These are phyloP conservation scores for Nannoperca australis DNA, from an alignment of 2,797 vertebrate species.

Conservation along the genomic window DNA sequence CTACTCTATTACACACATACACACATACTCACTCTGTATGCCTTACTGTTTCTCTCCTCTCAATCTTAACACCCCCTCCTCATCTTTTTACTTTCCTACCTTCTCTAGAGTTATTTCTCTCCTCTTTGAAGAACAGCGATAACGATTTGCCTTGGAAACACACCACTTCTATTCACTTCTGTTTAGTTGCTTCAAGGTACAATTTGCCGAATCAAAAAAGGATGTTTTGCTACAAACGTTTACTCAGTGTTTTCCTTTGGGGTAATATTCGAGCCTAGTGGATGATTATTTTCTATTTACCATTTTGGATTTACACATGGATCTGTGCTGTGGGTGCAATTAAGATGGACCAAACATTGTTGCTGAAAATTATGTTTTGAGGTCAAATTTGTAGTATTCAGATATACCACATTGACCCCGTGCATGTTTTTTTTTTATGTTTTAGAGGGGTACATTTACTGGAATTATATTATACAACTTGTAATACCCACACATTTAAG, in stretches of 20 bases:
- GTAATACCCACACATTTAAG: conserved; percentile 54
- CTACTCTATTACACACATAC: conserved; percentile 43
- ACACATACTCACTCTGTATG: conserved; percentile 8
- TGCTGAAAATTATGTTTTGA: conserved; percentile 63
- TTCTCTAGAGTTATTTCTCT: conserved; percentile 60
- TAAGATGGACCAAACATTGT: conserved; percentile 52
- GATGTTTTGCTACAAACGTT: conserved; percentile 66
- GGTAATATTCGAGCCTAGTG: conserved; percentile 59
- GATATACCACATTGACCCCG: conserved; percentile 49
- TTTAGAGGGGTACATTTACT: conserved; percentile 51
- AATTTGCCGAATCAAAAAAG: conserved; percentile 67
- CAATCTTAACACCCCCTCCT: conserved; percentile 26
- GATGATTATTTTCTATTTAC: conserved; percentile 68
- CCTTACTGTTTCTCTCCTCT: conserved; percentile 43
- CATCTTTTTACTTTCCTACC: conserved; percentile 8
- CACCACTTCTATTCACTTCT: conserved; percentile 53
- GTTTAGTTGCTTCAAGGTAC: conserved; percentile 68
- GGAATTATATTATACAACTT: conserved; percentile 56
- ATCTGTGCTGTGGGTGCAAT: conserved; percentile 57
- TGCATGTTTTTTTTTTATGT: conserved; percentile 53
- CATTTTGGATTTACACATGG: conserved; percentile 48
- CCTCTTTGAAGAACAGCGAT: conserved; percentile 68
- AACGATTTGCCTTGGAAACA: conserved; percentile 69
- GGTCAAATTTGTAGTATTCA: conserved; percentile 60
- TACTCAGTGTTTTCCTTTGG: conserved; percentile 57